phyloP scores from a whole-genome alignment of 2,113 vertebrate species.

The Heterocephalus glaber region DNA sequence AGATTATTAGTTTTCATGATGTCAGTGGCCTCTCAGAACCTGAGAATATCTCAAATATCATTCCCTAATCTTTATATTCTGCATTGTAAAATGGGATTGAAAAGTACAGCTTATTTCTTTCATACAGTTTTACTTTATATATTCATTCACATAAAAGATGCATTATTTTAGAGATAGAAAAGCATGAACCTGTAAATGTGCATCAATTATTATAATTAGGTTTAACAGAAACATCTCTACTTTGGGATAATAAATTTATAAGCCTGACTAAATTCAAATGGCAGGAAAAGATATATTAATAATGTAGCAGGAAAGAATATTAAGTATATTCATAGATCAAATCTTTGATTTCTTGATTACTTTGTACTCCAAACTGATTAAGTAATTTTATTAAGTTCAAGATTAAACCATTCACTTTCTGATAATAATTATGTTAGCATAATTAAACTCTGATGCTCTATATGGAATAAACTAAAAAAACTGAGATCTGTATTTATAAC shows the following conservation, averaged over 20 bases:
- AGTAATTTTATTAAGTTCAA: constrained; percentile 37
- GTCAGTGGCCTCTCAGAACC: not conserved
- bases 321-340: constrained; percentile 28
- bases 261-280: not conserved
- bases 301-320: not conserved
- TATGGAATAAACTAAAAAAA: not conserved
- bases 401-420: constrained; percentile 36
- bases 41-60: not conserved
- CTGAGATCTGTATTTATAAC: not conserved
- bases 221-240: not conserved
- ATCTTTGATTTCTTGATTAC: constrained; percentile 54
- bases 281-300: constrained; percentile 32
- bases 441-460: not conserved
- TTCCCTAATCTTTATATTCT: not conserved
- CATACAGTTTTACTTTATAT: not conserved
- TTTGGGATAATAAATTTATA: not conserved
- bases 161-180: not conserved
- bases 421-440: constrained; percentile 5
- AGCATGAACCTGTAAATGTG: not conserved
- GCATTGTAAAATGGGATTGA: not conserved
- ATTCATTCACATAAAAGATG: not conserved
- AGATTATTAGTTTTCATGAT: not conserved
- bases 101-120: not conserved
- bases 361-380: constrained; percentile 30
- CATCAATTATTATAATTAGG: not conserved